These are phyloP conservation scores for Rutilus rutilus DNA, from an alignment of 2,113 vertebrate genomes.

Conservation along the genomic window DNA sequence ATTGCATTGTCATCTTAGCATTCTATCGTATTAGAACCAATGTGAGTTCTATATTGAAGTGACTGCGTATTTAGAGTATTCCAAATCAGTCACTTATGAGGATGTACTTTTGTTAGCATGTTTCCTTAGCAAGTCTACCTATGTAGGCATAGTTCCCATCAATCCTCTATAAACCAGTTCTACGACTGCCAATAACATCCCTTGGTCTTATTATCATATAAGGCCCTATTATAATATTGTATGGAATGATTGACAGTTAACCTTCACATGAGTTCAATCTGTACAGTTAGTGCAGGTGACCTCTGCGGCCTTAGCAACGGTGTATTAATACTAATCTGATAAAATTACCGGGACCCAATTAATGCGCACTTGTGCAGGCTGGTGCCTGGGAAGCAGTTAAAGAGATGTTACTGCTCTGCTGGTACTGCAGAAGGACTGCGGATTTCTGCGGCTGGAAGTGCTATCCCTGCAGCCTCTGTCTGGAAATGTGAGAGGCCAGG, in stretches of 20 bases:
- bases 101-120: background rate
- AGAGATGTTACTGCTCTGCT: slow-evolving; percentile 59
- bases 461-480: slow-evolving; percentile 23
- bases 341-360: slow-evolving; percentile 76
- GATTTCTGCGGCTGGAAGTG: slow-evolving; percentile 44
- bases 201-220: slow-evolving; percentile 48
- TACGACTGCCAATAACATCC: slow-evolving; percentile 66
- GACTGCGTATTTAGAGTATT: background rate
- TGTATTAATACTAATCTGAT: slow-evolving; percentile 78
- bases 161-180: slow-evolving; percentile 64
- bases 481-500: slow-evolving; percentile 47
- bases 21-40: background rate
- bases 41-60: background rate
- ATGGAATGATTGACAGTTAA: slow-evolving; percentile 77
- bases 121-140: background rate
- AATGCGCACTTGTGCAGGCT: slow-evolving; percentile 57
- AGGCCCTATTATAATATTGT: slow-evolving; percentile 73
- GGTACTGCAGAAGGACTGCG: slow-evolving; percentile 37
- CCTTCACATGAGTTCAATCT: slow-evolving; percentile 73
- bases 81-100: background rate
- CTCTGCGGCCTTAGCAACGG: slow-evolving; percentile 63
- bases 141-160: background rate
- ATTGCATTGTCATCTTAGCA: background rate
- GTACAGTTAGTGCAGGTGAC: slow-evolving; percentile 63
- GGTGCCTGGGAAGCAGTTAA: slow-evolving; percentile 61